Evolutionary conservation across 2,797 vertebrate species (phyloP).

Genomic region (Leuciscus waleckii): DNA sequence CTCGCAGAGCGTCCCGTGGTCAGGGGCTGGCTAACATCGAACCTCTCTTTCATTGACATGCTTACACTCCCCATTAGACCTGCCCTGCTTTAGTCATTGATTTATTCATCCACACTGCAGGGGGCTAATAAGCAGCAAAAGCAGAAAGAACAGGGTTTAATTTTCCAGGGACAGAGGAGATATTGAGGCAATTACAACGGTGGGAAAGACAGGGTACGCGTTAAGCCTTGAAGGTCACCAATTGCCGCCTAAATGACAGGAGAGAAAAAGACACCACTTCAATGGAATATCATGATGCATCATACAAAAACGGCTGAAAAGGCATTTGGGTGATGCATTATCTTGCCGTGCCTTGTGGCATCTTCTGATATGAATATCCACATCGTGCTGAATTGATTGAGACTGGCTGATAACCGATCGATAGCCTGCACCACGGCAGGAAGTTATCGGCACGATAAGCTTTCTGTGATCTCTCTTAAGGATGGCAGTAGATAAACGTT

Average conservation of each 20-base stretch:
- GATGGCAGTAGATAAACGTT: background rate
- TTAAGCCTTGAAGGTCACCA: constrained; percentile 50
- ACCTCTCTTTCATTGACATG: constrained; percentile 43
- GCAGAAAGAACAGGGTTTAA: constrained; percentile 57
- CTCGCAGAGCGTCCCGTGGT: constrained; percentile 12
- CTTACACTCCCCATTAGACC: constrained; percentile 58
- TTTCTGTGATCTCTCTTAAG: constrained; percentile 8
- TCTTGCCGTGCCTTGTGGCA: background rate
- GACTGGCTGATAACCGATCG: constrained; percentile 42
- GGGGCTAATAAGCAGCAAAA: constrained; percentile 62
- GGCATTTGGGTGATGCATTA: constrained; percentile 27
- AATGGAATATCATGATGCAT: constrained; percentile 59
- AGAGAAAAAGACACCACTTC: constrained; percentile 10
- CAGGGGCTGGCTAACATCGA: constrained; percentile 35
- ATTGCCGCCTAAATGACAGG: constrained; percentile 22
- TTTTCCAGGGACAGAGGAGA: constrained; percentile 57
- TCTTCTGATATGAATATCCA: constrained; percentile 41
- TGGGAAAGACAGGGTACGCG: constrained; percentile 29
- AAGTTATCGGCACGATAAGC: constrained; percentile 19
- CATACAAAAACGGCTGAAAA: constrained; percentile 26
- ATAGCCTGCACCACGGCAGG: background rate
- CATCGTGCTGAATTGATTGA: constrained; percentile 31
- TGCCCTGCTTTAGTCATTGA: constrained; percentile 60
- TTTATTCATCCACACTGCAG: constrained; percentile 64
- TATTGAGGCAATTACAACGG: constrained; percentile 50